Base-by-base conservation (phyloP, 2,797 vertebrate genomes). In the Bradypodion ventrale region DNA sequence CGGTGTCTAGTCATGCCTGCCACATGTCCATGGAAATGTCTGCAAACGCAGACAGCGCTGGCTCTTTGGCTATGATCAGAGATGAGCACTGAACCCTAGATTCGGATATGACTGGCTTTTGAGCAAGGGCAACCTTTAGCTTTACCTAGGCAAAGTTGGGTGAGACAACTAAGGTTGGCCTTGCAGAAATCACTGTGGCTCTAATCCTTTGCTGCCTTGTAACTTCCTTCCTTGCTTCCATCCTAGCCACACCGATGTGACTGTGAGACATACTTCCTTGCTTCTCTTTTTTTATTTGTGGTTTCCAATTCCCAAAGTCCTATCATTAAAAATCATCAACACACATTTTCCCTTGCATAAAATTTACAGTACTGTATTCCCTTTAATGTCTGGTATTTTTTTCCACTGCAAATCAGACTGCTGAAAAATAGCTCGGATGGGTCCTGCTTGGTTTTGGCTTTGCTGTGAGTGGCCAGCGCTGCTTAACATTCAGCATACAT, bases 401-500 rank as follows among this genome's bases (percentile, higher is more conserved):
- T 80, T 92, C 90, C 87, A 46, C 87, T 85, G 86, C 87, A 92
- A 91, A 87, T 92, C 86, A 87, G 84, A 83, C 73, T 92, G 90
- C 87, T 82, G 87, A 92, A 76, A 68, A 82, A 78, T 82, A 90
- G 88, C 80, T 27, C 0, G 76, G n/a, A n/a, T n/a, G n/a, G n/a
- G n/a, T 83, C 89, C 65, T 23, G 23, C 82, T 87, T 80, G 42
- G 5, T 19, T 68, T n/a, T 68, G 2, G 80, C 77, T 84, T 86
- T 80, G 13, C 81, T 90, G 40, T 84, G 75, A 84, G 83, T 82
- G 91, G 78, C 85, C 40, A 46, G 62, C 56, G 29, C 87, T 92
- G 23, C 83, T 94, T 94, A 90, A 90, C 87, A 94, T 94, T 91
- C 93, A 89, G 78, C 88, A 88, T 87, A 80, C 85, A 16, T 84